These are phyloP conservation scores for Anseranas semipalmata DNA, from an alignment of 2,113 vertebrate genomes.

Conservation along the genomic window DNA sequence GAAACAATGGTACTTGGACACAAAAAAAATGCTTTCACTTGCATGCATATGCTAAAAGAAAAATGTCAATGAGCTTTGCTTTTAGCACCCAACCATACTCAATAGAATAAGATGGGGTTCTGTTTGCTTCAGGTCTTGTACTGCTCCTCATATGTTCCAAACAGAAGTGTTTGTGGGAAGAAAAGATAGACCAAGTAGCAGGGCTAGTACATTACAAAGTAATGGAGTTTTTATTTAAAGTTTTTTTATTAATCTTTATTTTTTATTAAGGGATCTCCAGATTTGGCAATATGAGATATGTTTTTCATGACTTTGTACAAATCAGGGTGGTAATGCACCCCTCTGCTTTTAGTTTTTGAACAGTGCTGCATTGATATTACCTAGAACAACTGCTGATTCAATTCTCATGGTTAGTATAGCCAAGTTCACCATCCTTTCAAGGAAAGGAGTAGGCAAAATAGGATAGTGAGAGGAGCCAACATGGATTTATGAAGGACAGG, in stretches of 20 bases:
- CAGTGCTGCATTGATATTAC: background rate
- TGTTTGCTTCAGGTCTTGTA: background rate
- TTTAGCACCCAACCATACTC: background rate
- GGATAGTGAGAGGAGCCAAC: background rate
- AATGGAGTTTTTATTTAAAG: background rate
- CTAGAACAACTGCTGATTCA: background rate
- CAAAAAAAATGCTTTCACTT: background rate
- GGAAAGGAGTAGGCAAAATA: background rate
- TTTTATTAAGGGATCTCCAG: background rate
- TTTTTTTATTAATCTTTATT: background rate
- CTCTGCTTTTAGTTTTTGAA: background rate
- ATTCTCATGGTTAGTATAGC: background rate
- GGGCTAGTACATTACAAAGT: background rate
- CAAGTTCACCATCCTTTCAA: background rate
- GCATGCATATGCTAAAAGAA: fast-evolving
- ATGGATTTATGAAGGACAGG: too few relatives aligned
- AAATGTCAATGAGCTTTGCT: background rate
- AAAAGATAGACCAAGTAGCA: background rate
- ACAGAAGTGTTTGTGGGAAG: background rate
- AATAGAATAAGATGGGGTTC: background rate
- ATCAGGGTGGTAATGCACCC: background rate
- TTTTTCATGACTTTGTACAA: background rate
- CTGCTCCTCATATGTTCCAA: background rate
- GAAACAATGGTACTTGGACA: fast-evolving
- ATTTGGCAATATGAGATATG: background rate